Evolutionary conservation across 2,113 vertebrate species (phyloP), one percentile per base, ranked within the genome.

Genomic region (Puma concolor): DNA sequence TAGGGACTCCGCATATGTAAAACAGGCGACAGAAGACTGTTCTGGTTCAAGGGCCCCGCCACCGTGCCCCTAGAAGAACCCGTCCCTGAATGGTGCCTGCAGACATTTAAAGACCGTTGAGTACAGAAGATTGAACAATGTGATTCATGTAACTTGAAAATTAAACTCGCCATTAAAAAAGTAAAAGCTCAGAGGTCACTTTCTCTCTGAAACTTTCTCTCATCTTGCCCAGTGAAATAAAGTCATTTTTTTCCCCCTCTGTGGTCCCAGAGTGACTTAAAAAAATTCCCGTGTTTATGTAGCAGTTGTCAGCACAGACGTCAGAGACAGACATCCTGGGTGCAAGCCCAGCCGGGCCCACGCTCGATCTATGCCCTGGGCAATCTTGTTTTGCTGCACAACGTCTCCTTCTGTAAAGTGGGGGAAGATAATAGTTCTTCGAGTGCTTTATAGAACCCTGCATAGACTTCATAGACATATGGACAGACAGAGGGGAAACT

Each of bases 181-280:
- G 38, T 13, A 57, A 82, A 72, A n/a, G 1, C 19, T 12, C 36
- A 54, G 5, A 14, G 1, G 4, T 10, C 27, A 33, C 12, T 48
- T 54, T 71, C 50, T 64, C 3, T 71, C 23, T 21, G 16, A 80
- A 94, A 52, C 17, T 57, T 79, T 36, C 4, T 84, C 36, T 84
- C 29, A 31, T 14, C 7, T 77, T 7, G 2, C 41, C 76, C 63
- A 63, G 52, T 8, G 57, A 8, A 76, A 52, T 81, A 48, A 72
- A 72, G 1, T 48, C 13, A 1, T 31, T 63, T 63, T 31, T 4
- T 1, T 0, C 13, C 12, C 25, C 12, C 25, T 33, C 12, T 54
- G 31, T 79, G 9, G 50, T 66, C n/a, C 50, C 12, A 72, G 16
- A 38, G 7, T 66, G 76, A 81, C 15, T 86, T 74, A 36, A 60